These are phyloP conservation scores for Electrona antarctica DNA, from an alignment of 2,113 vertebrate species.

Conservation along the genomic window DNA sequence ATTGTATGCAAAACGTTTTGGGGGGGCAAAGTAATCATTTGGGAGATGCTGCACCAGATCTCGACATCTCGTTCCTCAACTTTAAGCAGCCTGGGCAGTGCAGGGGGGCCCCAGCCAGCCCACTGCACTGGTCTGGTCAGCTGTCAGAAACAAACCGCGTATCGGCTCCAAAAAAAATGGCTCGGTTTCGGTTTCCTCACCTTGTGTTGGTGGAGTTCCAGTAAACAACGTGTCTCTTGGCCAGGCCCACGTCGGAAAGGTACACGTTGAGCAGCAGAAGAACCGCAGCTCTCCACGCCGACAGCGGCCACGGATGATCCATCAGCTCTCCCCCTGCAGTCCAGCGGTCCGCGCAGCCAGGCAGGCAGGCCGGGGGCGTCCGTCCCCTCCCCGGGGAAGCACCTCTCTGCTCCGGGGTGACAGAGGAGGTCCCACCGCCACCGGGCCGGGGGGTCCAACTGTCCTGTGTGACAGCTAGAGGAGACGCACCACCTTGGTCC, in stretches of 20 bases:
- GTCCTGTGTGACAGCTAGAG: not conserved
- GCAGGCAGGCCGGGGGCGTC: not conserved
- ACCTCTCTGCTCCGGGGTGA: too few relatives aligned
- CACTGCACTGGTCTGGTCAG: too few relatives aligned
- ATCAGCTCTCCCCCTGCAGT: slow-evolving; percentile 47
- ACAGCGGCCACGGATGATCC: slow-evolving; percentile 55
- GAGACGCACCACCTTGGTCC: not conserved
- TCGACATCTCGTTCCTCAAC: too few relatives aligned
- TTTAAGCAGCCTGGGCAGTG: too few relatives aligned
- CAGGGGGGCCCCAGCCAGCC: too few relatives aligned
- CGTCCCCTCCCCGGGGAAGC: not conserved
- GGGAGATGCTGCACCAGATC: too few relatives aligned
- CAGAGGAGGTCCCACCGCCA: too few relatives aligned
- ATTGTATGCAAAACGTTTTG: too few relatives aligned
- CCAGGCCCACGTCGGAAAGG: slow-evolving; percentile 53
- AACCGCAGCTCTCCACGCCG: slow-evolving; percentile 50
- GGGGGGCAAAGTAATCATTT: too few relatives aligned
- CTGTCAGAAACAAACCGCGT: too few relatives aligned
- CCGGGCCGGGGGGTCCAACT: not conserved
- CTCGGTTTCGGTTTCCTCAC: slow-evolving; percentile 53
- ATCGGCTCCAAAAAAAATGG: too few relatives aligned
- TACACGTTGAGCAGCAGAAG: slow-evolving; percentile 65
- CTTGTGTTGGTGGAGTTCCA: slow-evolving; percentile 81
- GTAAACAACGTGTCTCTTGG: slow-evolving; percentile 77
- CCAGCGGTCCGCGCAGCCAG: not conserved